Evolutionary conservation across 2,888 invertebrate species (phyloP), one percentile per base, ranked within the genome.

Genomic region (Drosophila rubida): DNA sequence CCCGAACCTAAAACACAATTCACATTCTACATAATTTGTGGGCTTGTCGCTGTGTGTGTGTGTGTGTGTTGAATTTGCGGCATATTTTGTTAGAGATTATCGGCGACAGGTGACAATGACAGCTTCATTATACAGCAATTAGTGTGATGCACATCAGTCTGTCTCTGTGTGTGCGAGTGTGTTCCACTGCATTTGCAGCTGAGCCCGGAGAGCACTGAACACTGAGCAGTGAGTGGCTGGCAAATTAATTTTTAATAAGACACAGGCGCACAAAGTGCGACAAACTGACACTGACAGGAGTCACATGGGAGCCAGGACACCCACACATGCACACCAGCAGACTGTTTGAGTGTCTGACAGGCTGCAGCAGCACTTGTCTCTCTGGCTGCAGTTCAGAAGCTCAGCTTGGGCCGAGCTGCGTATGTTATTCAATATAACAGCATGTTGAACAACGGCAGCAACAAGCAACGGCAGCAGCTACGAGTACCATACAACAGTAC

Each of bases 71-170:
- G 19, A 19, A 19, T 41, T 45, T 41, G 58, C 35, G 66, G 70
- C 69, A 49, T 63, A 80, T 69, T 72, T 64, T 77, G 72, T 77
- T 71, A 75, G 82, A 87, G 85, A 81, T 85, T 80, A 86, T 69
- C 80, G 69, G 48, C 78, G 90, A 85, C 90, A 89, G 89, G 89
- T 90, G 90, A 90, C 90, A 89, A 84, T 88, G 89, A 90, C 89
- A 90, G 85, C 89, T 90, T 88, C 82, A 90, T 90, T 89, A 90
- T 87, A 87, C 77, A 79, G 87, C 88, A 86, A 86, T 86, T 86
- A 86, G 81, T 80, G 70, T 61, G 71, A 57, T 54, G 65, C 23
- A 35, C 42, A 49, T 44, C 30, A 23, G 37, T n/a, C 7, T 16
- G 32, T 35, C 55, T 74, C 63, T 44, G 55, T 57, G 54, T 54